These are phyloP conservation scores for Pyrochroa serraticornis DNA, from an alignment of 2,888 invertebrate species.

Conservation along the genomic window DNA sequence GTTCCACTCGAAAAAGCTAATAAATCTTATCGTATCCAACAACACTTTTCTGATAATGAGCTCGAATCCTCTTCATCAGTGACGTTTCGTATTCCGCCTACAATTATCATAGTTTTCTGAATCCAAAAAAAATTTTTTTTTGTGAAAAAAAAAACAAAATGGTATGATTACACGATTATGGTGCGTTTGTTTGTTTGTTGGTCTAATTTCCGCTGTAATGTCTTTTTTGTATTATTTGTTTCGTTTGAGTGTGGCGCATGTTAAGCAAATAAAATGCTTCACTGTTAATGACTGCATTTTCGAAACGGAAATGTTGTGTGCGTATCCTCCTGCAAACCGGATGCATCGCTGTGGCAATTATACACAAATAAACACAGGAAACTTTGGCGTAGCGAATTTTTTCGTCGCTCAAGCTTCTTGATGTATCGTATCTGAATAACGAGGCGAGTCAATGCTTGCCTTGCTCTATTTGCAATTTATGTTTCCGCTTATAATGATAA, in stretches of 20 bases:
- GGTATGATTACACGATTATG: too few species aligned
- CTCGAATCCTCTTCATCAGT: not conserved
- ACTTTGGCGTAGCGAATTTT: conserved; percentile 27
- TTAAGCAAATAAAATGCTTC: not conserved
- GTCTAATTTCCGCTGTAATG: not conserved
- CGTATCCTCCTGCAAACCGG: conserved; percentile 31
- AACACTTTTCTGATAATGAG: conserved; percentile 1
- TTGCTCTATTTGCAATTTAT: not conserved
- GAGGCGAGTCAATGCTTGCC: not conserved
- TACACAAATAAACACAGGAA: conserved; percentile 46
- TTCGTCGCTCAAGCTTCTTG: conserved; percentile 11
- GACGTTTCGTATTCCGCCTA: not conserved
- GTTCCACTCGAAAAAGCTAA: conserved; percentile 7
- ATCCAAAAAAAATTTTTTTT: too few species aligned
- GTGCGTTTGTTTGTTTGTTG: not conserved
- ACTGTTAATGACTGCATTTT: not conserved
- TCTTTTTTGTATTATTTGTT: not conserved
- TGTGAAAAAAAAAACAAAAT: too few species aligned
- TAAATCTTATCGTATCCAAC: conserved; percentile 4
- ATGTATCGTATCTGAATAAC: conserved; percentile 13
- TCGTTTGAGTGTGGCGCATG: not conserved
- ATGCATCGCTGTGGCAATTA: conserved; percentile 38
- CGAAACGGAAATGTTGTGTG: conserved; percentile 23
- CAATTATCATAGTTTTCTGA: too few species aligned
- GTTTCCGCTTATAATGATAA: not conserved